These are phyloP conservation scores for Crotalus viridis DNA, from an alignment of 2,113 vertebrate species.

Conservation along the genomic window DNA sequence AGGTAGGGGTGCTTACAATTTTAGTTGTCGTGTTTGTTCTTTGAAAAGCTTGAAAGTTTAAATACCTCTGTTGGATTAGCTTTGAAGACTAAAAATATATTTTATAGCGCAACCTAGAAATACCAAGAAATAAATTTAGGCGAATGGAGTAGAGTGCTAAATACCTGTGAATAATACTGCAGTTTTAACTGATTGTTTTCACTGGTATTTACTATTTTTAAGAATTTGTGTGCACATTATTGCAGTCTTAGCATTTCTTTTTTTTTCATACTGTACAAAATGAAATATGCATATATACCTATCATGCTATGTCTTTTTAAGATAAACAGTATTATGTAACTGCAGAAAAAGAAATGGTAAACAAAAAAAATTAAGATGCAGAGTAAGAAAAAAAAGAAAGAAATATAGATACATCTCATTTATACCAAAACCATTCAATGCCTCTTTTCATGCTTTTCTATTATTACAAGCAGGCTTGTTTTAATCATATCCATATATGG, in stretches of 20 bases:
- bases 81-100: constrained; percentile 9
- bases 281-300: background rate
- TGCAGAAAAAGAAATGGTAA: too few relatives aligned
- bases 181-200: background rate
- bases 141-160: background rate
- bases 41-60: constrained; percentile 23
- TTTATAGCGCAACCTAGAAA: background rate
- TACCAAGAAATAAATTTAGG: background rate
- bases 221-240: too few relatives aligned
- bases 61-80: constrained; percentile 26
- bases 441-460: background rate
- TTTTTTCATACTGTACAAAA: background rate
- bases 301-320: too few relatives aligned
- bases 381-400: background rate
- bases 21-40: background rate
- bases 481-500: background rate
- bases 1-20: background rate
- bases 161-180: background rate
- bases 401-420: background rate
- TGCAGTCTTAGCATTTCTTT: too few relatives aligned
- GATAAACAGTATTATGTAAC: too few relatives aligned
- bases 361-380: too few relatives aligned
- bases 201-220: background rate
- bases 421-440: background rate
- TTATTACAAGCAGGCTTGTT: background rate